A percentile compares a stretch with the other conserved stretches of the same genome.
Evolutionary conservation across 1,140 invertebrate genomes (phyloP).

Genomic region (Temnothorax curvispinosus): DNA sequence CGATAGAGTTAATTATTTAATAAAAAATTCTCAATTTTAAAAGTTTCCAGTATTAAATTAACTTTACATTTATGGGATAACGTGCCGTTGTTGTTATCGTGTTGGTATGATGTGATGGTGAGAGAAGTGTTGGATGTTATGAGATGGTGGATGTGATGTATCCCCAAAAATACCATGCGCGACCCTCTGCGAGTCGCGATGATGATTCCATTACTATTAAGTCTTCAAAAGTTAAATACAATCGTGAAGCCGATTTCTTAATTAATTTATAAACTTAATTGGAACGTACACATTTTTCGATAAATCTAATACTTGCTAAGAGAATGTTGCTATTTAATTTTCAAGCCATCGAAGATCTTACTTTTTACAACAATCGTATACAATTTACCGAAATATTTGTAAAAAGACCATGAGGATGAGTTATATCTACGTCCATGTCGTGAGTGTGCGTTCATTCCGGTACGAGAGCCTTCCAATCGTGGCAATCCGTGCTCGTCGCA

Average conservation of each 20-base stretch:
- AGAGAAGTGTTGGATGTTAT: too few relatives aligned
- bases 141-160: too few relatives aligned
- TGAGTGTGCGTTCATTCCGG: not conserved
- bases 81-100: too few relatives aligned
- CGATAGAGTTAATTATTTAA: not conserved
- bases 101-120: too few relatives aligned
- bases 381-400: conserved; percentile 13
- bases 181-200: too few relatives aligned
- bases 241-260: not conserved
- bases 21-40: not conserved
- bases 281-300: not conserved
- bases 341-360: not conserved
- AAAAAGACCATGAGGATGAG: conserved; percentile 18
- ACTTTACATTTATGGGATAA: not conserved
- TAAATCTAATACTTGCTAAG: not conserved
- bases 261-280: not conserved
- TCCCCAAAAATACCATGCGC: too few relatives aligned
- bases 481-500: conserved; percentile 23
- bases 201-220: not conserved
- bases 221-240: not conserved
- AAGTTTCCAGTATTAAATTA: not conserved
- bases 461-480: conserved; percentile 34
- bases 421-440: not conserved
- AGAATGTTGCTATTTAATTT: not conserved
- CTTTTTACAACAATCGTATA: conserved; percentile 8